Evolutionary conservation across 2,113 vertebrate species (phyloP), one percentile per base, ranked within the genome.

Genomic region (Heliornis fulica): DNA sequence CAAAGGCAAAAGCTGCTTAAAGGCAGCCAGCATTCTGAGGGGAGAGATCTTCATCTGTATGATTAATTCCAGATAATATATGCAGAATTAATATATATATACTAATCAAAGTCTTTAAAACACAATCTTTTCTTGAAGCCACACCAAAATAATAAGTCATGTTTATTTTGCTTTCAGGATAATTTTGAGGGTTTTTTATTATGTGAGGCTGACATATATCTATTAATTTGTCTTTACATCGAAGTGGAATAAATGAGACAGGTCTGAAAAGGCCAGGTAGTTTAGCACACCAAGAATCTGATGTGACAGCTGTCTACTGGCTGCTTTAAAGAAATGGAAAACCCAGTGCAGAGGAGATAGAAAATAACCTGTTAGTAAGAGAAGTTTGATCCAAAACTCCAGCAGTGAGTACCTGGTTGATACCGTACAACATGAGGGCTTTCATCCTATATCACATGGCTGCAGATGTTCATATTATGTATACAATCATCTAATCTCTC

Each of bases 1-100:
- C 54, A 97, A 96, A 97, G 60, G 71, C 78, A 89, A 94, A 97
- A 97, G 91, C 97, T 96, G 74, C 89, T 88, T 86, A 93, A 96
- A 96, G 96, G 83, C 25, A 89, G 34, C 36, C 76, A 88, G 20
- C 38, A 46, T 84, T 64, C 60, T 70, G 72, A 94, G 66, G 60
- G 46, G 93, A 89, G 68, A 92, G 83, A 83, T 92, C 76, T 78
- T 56, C 68, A 50, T 88, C 76, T 1, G 0, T 90, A n/a, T 68
- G 45, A 92, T 81, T 92, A 89, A 70, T 89, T 87, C 76, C 29
- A 38, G 59, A 51, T 89, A 92, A 92, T 83, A 59, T 38, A 93
- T 83, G 68, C 83, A 78, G 34, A 92, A 94, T 88, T 80, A 66
- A 66, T 83, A 59, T 79, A 60, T 83, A 60, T 76, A 51, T 28